A percentile compares a stretch with the other conserved stretches of the same genome.
These are phyloP conservation scores for Apolygus lucorum DNA, from an alignment of 1,140 invertebrate species.

Conservation along the genomic window DNA sequence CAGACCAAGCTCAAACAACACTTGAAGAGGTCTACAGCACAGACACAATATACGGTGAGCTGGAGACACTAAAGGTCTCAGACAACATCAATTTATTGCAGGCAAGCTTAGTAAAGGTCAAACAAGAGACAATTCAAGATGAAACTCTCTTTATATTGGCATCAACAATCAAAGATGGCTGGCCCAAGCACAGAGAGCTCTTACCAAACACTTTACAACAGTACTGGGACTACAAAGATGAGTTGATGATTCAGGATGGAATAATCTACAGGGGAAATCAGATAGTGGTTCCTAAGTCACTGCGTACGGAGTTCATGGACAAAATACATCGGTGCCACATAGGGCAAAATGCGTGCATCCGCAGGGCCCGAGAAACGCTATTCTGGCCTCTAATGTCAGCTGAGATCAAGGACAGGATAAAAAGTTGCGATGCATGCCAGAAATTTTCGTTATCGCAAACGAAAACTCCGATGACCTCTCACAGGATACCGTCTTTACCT, in stretches of 20 bases:
- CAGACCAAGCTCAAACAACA: background rate
- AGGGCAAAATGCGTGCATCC: constrained; percentile 25
- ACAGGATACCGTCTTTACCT: background rate
- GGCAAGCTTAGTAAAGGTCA: constrained; percentile 31
- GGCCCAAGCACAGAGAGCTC: constrained; percentile 1
- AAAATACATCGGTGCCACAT: constrained; percentile 37
- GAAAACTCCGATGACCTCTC: background rate
- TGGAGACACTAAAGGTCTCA: constrained; percentile 30
- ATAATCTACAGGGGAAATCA: constrained; percentile 35
- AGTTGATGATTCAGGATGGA: constrained; percentile 32
- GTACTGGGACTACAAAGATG: too few species aligned
- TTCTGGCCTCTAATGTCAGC: constrained; percentile 34
- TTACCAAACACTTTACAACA: too few species aligned
- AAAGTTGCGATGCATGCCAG: background rate
- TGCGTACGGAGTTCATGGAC: constrained; percentile 35
- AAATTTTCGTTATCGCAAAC: background rate
- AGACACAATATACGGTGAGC: constrained; percentile 25
- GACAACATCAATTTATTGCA: constrained; percentile 26
- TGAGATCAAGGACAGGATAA: constrained; percentile 11
- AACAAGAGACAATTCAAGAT: constrained; percentile 22
- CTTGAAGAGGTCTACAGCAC: constrained; percentile 6
- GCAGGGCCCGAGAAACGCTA: constrained; percentile 34
- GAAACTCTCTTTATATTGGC: constrained; percentile 24
- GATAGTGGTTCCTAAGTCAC: constrained; percentile 35
- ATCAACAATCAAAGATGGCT: background rate